Base-by-base conservation (phyloP, 2,113 vertebrate genomes). In the Benitochromis conjunctus region DNA sequence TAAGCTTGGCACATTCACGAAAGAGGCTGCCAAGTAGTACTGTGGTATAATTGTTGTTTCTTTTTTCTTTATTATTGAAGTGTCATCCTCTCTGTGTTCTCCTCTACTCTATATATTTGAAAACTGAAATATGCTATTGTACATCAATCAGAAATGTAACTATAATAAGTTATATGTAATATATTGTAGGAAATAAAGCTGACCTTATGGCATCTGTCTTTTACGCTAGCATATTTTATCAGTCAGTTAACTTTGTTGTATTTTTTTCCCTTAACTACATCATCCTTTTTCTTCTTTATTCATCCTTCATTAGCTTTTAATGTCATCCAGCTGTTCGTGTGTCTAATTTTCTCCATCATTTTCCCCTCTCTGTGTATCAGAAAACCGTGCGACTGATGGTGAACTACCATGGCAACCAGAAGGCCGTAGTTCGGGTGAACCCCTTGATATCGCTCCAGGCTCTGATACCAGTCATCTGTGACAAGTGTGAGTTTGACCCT, bases 321-420 rank as follows among this genome's bases (percentile, higher is more conserved):
- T 80, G 3, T 66, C 24, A 85, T 55, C 18, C 41, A 51, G 3
- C 69, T 64, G 8, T 36, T 14, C 62, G 24, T 8, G 7, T 85
- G 2, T 86, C 10, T 84, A 3, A 38, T 78, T 48, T 9, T 85
- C 29, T 18, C 14, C 8, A 5, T n/a, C 4, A 1, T 46, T 83
- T 4, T 36, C 21, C 16, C 4, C 10, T 88, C 10, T 88, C 38
- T 90, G 29, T 85, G 2, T 64, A 19, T 48, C 95, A 99, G 99
- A 99, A 99, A 92, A 97, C 98, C 0, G 96, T 99, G 82, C 97
- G 98, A 21, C 95, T 99, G 93, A 97, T 99, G 82, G 98, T 99
- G 91, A 99, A 99, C 94, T 99, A 97, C 93, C 96, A 98, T 86
- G 94, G 97, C 81, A 98, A 96, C 0, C 98, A 99, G 94, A 99